Base-by-base conservation (phyloP, 2,113 vertebrate species). In the Gorsachius goisagi region DNA sequence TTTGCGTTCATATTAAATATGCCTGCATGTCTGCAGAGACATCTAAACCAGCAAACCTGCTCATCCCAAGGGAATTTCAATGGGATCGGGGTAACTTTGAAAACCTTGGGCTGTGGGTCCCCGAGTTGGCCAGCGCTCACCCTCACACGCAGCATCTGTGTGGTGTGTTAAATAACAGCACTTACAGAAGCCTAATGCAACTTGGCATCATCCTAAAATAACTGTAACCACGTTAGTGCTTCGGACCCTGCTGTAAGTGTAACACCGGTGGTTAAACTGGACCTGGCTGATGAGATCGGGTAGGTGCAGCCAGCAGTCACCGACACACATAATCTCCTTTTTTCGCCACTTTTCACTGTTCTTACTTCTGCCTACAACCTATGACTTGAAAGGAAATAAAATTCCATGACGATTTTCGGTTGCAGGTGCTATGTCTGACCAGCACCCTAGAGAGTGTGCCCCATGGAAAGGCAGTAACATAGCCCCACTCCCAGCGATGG, bases 151-250 rank as follows among this genome's bases (percentile, higher is more conserved):
- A 58, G 47, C 4, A n/a, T 69, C 85, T 33, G 47, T 32, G 52
- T 2, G 3, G 60, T 56, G 2, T 35, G 49, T 90, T 89, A 73
- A 93, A n/a, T 72, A 94, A 90, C 85, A 78, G 35, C 44, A 32
- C 35, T 82, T 37, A n/a, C 33, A 90, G 44, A 50, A 89, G 35
- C 15, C 73, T 95, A 78, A 92, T 85, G 94, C 71, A 92, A 58
- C 22, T 53, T 90, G 83, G 69, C 92, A 92, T 79, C 73, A 24
- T 50, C 88, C 69, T 89, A 82, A 93, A 95, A 92, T 89, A 97
- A 60, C 76, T 52, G 39, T 71, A 84, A 9, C 85, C 47, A 18
- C 0, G 0, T 3, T 81, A 47, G 37, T 2, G 1, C 86, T 78
- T 53, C 77, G 35, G 56, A 63, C 62, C 45, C 64, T 5, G 18